Base-by-base conservation (phyloP, 2,797 vertebrate species). In the Anabacerthia variegaticeps region DNA sequence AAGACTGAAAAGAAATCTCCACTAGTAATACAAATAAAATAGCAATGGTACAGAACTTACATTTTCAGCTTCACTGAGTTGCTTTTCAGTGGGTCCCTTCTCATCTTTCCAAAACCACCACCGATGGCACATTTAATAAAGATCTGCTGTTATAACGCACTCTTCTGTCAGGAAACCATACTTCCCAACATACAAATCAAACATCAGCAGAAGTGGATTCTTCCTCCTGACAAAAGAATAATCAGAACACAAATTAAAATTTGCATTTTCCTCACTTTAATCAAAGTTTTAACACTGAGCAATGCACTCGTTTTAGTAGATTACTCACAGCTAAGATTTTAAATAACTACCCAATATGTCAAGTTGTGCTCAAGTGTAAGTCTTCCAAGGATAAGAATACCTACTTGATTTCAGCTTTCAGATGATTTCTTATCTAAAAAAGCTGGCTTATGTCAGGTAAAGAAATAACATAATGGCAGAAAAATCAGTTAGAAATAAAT, bases 81-180 rank as follows among this genome's bases (percentile, higher is more conserved):
- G 69, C 52, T 52, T 52, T 4, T 9, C 30, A 78, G 26, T 26
- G 32, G 14, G 52, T 86, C 62, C 63, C 23, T 78, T 85, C 51
- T 90, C 94, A 95, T 95, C 88, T 86, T 96, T 79, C 71, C 67
- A 85, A 93, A 95, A 76, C 6, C 65, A 83, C 56, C 27, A 48
- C 22, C 30, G 58, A 80, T 3, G 21, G n/a, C 17, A 91, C 51
- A 78, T 89, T 55, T 75, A 80, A 62, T 68, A 68, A 85, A 68
- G 54, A 83, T 48, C 32, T 84, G 58, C 26, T 69, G 48, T 63
- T 78, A 27, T 3, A 81, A 76, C 13, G 7, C 19, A 69, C 19
- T 95, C 71, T 90, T 95, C 79, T 71, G 52, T 96, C 91, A 96
- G 83, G 96, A 96, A 93, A 96, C 83, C 95, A 95, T 97, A 61